phyloP scores from a whole-genome alignment of 2,888 invertebrate species.

The Nomada ferruginata region DNA sequence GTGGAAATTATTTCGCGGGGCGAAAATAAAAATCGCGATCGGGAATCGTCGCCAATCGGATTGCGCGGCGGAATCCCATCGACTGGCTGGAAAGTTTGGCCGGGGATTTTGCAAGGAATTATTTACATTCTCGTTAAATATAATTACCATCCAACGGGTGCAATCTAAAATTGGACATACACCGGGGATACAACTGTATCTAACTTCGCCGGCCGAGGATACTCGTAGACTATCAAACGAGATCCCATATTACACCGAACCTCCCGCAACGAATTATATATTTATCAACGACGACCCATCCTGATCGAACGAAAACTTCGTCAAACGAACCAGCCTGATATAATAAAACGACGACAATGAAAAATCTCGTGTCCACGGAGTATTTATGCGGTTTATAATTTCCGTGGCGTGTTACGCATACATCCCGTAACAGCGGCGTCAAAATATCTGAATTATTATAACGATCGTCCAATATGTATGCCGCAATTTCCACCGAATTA shows the following conservation, averaged over 20 bases:
- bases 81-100: conserved; percentile 6
- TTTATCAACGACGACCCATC: conserved; percentile 47
- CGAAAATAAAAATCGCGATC: background rate
- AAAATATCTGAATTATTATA: background rate
- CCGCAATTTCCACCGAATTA: background rate
- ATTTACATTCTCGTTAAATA: conserved; percentile 65
- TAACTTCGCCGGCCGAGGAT: conserved; percentile 56
- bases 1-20: background rate
- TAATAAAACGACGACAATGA: conserved; percentile 32
- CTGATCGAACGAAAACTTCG: background rate
- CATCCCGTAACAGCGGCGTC: too few species aligned
- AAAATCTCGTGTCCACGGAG: conserved; percentile 5
- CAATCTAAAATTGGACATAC: conserved; percentile 60
- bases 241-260: conserved; percentile 42
- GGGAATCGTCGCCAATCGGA: conserved; percentile 31
- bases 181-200: conserved; percentile 65
- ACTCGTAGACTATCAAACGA: conserved; percentile 65
- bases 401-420: background rate
- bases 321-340: conserved; percentile 12
- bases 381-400: background rate
- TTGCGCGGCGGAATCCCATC: conserved; percentile 35
- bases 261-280: conserved; percentile 58
- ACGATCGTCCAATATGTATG: background rate
- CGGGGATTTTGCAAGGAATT: conserved; percentile 30
- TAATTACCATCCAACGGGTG: conserved; percentile 56